Base-by-base conservation (phyloP, 1,140 invertebrate species). In the Drosophila malerkotliana region DNA sequence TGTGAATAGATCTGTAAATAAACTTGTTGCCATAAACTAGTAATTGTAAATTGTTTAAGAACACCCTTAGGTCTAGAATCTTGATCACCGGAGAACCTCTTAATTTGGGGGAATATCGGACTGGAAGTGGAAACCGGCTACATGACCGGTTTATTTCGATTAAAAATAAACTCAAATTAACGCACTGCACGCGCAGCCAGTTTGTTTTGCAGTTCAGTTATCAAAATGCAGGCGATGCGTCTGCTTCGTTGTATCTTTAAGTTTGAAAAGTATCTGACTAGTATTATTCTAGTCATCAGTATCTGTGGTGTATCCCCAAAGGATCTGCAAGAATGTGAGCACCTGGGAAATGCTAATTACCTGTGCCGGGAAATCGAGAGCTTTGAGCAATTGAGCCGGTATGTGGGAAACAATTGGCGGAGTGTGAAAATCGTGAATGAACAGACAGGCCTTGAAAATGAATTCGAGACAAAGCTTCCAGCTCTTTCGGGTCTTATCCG, bases 351-450 rank as follows among this genome's bases (percentile, higher is more conserved):
- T 1, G 30, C 54, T 1, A 66, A 3, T 12, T 58, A 71, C 37
- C 39, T 80, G 0, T 85, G 81, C n/a, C 68, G 73, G 4, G 81
- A 84, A 32, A 77, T 85, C 4, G 77, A 85, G 34, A 85, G 47
- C 10, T 71, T 85, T 14, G 55, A 75, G 34, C 77, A 85, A 47
- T 62, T 81, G 7, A 57, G 28, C 7, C 37, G 52, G 1, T 77
- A 82, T 37, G 55, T 81, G 0, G 37, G 66, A 14, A 39, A 45
- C 0, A 56, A 67, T 48, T 84, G 80, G 80, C 48, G 47, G 4
- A 64, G 47, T 7, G 72, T 79, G 0, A 79, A 67, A 18, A 55
- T 87, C 30, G 56, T 79, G 0, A 87, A 79, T 24, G 71, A 68
- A 8, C 62, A 75, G 12, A 68, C 47, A 1, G 74, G 61, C 8